phyloP scores from a whole-genome alignment of 2,888 invertebrate genomes.

The Pollenia griseotomentosa region DNA sequence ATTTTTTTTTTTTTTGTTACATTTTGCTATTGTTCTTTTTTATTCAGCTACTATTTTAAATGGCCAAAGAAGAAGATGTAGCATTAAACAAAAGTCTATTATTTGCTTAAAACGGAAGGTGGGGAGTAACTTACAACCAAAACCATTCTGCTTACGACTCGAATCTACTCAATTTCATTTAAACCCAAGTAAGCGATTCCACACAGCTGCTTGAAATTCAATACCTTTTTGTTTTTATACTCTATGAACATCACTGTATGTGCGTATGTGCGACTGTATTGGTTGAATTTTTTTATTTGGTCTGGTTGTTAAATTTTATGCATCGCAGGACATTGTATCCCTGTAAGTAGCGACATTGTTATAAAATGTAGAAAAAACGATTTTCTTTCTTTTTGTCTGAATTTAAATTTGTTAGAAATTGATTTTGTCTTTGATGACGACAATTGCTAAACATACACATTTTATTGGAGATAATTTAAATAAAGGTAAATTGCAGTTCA shows the following conservation, averaged over 20 bases:
- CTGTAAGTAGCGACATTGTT: constrained; percentile 56
- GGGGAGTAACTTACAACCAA: constrained; percentile 19
- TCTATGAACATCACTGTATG: constrained; percentile 6
- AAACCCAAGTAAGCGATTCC: constrained; percentile 70
- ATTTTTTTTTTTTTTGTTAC: constrained; percentile 33
- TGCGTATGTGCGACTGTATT: neutral
- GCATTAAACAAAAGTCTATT: constrained; percentile 55
- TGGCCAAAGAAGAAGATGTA: constrained; percentile 44
- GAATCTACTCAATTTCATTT: constrained; percentile 49
- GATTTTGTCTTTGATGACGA: constrained; percentile 70
- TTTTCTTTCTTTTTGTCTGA: constrained; percentile 27
- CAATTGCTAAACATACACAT: constrained; percentile 60
- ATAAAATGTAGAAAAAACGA: constrained; percentile 43
- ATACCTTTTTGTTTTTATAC: constrained; percentile 72
- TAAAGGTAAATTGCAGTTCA: constrained; percentile 66
- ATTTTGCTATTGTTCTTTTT: constrained; percentile 49
- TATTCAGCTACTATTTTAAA: constrained; percentile 49
- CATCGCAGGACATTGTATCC: constrained; percentile 73
- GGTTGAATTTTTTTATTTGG: constrained; percentile 50
- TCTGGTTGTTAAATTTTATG: constrained; percentile 75
- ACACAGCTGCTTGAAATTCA: constrained; percentile 76
- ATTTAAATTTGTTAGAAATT: constrained; percentile 73
- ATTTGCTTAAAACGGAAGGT: constrained; percentile 59
- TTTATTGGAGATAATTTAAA: constrained; percentile 55
- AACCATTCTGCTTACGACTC: neutral